These are phyloP conservation scores for Anastrepha ludens DNA, from an alignment of 1,140 invertebrate genomes.

Conservation along the genomic window DNA sequence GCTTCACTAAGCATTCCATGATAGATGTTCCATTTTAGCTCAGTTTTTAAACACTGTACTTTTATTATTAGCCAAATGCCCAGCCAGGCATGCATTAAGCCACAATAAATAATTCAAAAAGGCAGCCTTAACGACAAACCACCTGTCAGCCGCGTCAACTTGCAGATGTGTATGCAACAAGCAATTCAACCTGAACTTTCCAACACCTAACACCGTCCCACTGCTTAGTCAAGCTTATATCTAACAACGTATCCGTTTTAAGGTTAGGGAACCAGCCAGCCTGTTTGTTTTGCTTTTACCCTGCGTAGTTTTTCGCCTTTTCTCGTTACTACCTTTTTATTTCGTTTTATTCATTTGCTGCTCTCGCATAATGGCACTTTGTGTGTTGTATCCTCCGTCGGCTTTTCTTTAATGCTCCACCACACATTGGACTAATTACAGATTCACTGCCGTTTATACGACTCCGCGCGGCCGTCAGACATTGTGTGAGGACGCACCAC, in stretches of 20 bases:
- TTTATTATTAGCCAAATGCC: not conserved
- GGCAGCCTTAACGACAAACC: not conserved
- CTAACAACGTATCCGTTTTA: not conserved
- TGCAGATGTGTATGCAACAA: not conserved
- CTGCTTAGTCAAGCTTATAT: not conserved
- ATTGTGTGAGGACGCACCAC: constrained; percentile 61
- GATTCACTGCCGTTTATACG: constrained; percentile 66
- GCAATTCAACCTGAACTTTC: not conserved
- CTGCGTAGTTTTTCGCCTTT: not conserved
- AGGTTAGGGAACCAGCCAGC: not conserved
- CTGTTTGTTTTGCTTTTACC: not conserved
- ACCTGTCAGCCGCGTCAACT: constrained; percentile 2
- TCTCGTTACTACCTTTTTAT: not conserved
- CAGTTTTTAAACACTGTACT: not conserved
- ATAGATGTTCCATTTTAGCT: too few relatives aligned
- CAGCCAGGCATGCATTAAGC: constrained; percentile 24
- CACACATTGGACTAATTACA: constrained; percentile 64
- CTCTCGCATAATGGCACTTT: not conserved
- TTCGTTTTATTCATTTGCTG: constrained; percentile 26
- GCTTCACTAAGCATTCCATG: too few relatives aligned
- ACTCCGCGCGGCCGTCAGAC: constrained; percentile 65
- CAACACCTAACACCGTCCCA: not conserved
- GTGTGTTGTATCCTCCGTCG: constrained; percentile 42
- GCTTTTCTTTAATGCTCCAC: constrained; percentile 45
- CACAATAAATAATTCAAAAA: constrained; percentile 44